Conservation (phyloP, 1,140 invertebrate species). For the Drosophila bipectinata region DNA sequence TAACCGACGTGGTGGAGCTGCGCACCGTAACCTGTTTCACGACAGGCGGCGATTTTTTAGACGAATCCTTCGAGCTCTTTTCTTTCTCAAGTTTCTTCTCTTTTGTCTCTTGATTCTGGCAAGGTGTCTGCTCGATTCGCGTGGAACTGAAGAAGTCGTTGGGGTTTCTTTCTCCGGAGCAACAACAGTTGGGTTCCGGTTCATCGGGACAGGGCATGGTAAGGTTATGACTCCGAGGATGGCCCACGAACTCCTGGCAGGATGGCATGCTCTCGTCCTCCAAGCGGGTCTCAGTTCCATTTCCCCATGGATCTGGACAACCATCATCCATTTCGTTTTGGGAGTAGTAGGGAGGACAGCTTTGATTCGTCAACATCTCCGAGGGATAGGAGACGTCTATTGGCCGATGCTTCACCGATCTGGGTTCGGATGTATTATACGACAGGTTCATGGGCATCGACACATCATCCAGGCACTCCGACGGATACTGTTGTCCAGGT, state of each 20-base stretch:
- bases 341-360: constrained; percentile 13
- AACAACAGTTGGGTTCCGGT: neutral
- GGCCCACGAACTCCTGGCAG: constrained; percentile 1
- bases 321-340: neutral
- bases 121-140: neutral
- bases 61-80: neutral
- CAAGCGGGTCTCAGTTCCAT: constrained; percentile 2
- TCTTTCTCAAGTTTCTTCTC: neutral
- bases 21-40: constrained; percentile 29
- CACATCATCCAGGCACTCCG: constrained; percentile 27
- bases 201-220: constrained; percentile 23
- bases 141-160: neutral
- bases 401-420: neutral
- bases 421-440: neutral
- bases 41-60: neutral
- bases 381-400: constrained; percentile 21
- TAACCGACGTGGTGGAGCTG: neutral
- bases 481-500: neutral
- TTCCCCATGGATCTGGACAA: neutral
- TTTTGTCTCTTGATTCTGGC: neutral
- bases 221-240: constrained; percentile 8
- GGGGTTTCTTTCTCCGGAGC: neutral
- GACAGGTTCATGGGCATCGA: constrained; percentile 16
- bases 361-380: constrained; percentile 27
- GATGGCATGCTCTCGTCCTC: constrained; percentile 40